A percentile compares a stretch with the other conserved stretches of the same genome.
Evolutionary conservation across 2,888 invertebrate species (phyloP).

Genomic region (Camptogramma bilineatum): DNA sequence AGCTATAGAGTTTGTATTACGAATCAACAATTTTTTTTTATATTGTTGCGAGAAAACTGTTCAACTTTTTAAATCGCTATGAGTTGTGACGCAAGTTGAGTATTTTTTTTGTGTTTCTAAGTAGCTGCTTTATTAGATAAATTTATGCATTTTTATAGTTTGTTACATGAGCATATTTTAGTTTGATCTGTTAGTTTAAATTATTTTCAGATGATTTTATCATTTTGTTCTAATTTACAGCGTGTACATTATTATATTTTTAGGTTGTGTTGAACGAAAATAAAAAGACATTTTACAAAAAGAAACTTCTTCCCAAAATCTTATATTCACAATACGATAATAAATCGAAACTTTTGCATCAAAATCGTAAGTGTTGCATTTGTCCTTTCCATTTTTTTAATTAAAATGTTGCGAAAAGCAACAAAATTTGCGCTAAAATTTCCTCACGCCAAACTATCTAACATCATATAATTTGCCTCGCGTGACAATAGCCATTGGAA

Average conservation of each 20-base stretch:
- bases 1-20: not conserved
- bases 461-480: too few relatives aligned
- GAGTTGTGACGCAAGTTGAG: constrained; percentile 32
- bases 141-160: not conserved
- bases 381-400: too few relatives aligned
- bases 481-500: too few relatives aligned
- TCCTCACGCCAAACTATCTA: too few relatives aligned
- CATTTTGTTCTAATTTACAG: not conserved
- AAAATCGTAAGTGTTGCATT: too few relatives aligned
- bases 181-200: not conserved
- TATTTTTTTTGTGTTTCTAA: constrained; percentile 17
- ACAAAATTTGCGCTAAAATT: too few relatives aligned
- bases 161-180: not conserved
- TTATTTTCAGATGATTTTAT: not conserved
- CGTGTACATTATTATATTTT: not conserved
- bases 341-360: too few relatives aligned
- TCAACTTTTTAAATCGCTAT: constrained; percentile 31
- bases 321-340: not conserved
- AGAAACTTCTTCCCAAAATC: not conserved
- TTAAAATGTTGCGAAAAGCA: too few relatives aligned
- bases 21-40: not conserved
- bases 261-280: not conserved
- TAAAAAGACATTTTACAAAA: not conserved
- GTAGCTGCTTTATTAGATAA: constrained; percentile 12
- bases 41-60: constrained; percentile 17